phyloP scores from a whole-genome alignment of 1,140 invertebrate genomes.

The Phymorhynchus buccinoides region DNA sequence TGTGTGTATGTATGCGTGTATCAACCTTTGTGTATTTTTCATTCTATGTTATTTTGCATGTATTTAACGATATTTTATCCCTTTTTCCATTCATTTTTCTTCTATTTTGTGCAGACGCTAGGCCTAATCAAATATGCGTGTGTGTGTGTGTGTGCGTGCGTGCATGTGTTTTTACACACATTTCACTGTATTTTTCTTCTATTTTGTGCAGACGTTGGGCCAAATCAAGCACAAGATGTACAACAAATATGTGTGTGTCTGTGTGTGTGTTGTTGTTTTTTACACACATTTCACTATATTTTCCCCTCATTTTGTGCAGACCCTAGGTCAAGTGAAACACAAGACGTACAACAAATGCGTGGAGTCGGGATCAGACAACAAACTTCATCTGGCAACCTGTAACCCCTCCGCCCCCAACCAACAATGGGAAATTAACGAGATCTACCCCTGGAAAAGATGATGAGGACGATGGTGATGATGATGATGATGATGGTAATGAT shows the following conservation, averaged over 20 bases:
- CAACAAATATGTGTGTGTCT: background rate
- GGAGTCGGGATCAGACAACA: slow-evolving; percentile 54
- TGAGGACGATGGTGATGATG: too few species aligned
- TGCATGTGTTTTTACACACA: background rate
- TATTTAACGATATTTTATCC: too few species aligned
- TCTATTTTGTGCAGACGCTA: too few species aligned
- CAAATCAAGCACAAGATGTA: too few species aligned
- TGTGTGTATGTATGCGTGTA: slow-evolving; percentile 6
- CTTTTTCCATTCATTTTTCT: too few species aligned
- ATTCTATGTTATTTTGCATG: background rate
- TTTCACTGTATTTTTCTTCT: too few species aligned
- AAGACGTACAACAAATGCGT: slow-evolving; percentile 60
- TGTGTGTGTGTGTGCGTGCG: slow-evolving; percentile 2
- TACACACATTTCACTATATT: too few species aligned
- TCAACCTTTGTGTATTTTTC: background rate
- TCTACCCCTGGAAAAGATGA: slow-evolving; percentile 59
- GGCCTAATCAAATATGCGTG: too few species aligned
- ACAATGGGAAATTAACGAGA: slow-evolving; percentile 59
- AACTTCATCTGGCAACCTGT: slow-evolving; percentile 57
- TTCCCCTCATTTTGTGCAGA: slow-evolving; percentile 47
- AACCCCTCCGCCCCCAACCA: slow-evolving; percentile 48
- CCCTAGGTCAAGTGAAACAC: slow-evolving; percentile 56
- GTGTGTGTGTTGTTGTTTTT: background rate
- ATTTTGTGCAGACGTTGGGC: too few species aligned
- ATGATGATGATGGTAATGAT: too few species aligned